Base-by-base conservation (phyloP, 64 coral and sea anemone species). In the Anthopleura sola region DNA sequence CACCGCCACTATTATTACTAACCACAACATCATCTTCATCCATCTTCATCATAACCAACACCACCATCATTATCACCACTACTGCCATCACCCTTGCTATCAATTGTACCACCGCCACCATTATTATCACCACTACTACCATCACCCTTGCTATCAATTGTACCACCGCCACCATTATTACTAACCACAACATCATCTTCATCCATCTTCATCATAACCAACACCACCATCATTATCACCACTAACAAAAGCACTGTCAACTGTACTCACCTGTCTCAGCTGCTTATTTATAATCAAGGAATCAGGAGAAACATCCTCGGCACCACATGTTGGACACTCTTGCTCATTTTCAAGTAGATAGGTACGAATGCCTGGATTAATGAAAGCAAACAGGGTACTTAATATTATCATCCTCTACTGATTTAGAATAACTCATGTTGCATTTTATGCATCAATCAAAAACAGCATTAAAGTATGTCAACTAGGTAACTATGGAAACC, bases 241-340 rank as follows among this genome's bases (percentile, higher is more conserved):
- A 13, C 49, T 8, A 16, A 1, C 15, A 16, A 8, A 3, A 14
- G 4, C 49, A 51, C 1, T 1, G 24, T 12, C 14, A 33, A 0
- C 66, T 31, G 37, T 16, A 2, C 36, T 69, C 20, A 93, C 91
- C 91, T 86, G 87, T 55, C 92, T 62, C 23, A 94, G 80, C 36
- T 94, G 92, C 28, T 94, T 94, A 83, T 94, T 94, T 3, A 94
- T 94, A 21, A 94, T 86, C 51, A 94, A 51, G 31, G 92, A 94
- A 55, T 89, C 88, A 18, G 92, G 92, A 57, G 88, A 86, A 6
- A 94, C 88, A 78, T 90, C 83, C 64, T 94, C 92, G 21, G 88
- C 32, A 23, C 87, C 75, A 94, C 92, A 94, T 12, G 92, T 88
- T 60, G 92, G 92, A 78, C 92, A 94, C 9, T 68, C 88, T n/a